Base-by-base conservation (phyloP, 2,888 invertebrate genomes). In the Acronicta leporina region DNA sequence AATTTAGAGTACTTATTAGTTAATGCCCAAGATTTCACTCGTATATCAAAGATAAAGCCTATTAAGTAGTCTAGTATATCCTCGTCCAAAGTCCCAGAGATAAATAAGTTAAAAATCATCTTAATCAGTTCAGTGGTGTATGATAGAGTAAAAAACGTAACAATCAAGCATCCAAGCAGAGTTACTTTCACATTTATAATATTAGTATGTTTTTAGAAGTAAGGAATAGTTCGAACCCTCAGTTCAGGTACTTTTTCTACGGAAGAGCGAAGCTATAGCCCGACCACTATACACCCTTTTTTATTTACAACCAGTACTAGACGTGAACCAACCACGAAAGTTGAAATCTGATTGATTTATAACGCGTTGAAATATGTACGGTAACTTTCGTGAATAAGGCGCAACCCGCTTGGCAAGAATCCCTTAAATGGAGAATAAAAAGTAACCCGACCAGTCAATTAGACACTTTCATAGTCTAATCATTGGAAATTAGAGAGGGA, bases 391-490 rank as follows among this genome's bases (percentile, higher is more conserved):
- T 61, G 41, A 35, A 35, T 59, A 43, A 52, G 15, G 52, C 56
- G 54, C 40, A 63, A 79, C 74, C 51, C 42, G 77, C 79, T 70
- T 64, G 48, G 68, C 61, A 42, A 47, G 63, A 67, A 58, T 20
- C 51, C 80, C 81, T 70, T 81, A 75, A 40, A 74, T 65, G 81
- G 86, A 74, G 75, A 83, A 81, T 82, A 83, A 84, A 83, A 84
- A 81, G 80, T 46, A 58, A 66, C 73, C 41, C 13, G 63, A 75
- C 80, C 35, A 70, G 81, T 83, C 79, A 82, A 84, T 85, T 82
- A 84, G 73, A 81, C 77, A 81, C 86, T 86, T 84, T 87, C 85
- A 70, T 84, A 77, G 74, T 82, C 66, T 81, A 79, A 81, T 81
- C 75, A 77, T 73, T 55, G 69, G 61, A 58, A 63, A 65, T 71